These are phyloP conservation scores for Pagrus major DNA, from an alignment of 2,113 vertebrate genomes.

Conservation along the genomic window DNA sequence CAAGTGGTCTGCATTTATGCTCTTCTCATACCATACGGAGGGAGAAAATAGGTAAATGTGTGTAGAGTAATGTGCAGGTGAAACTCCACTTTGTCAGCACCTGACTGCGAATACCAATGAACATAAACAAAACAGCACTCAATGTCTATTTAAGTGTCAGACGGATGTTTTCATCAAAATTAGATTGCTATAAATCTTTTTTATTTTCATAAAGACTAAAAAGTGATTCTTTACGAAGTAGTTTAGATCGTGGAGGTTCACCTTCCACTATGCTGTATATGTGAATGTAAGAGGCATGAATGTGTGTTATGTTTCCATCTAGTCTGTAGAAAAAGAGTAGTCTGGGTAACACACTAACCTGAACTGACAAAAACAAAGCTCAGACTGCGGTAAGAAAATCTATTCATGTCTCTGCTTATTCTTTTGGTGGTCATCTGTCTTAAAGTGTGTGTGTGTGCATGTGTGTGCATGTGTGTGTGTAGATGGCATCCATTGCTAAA, in stretches of 20 bases:
- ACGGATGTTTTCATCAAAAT: not conserved
- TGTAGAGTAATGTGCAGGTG: not conserved
- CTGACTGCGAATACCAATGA: not conserved
- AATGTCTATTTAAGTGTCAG: not conserved
- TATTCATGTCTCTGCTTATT: constrained; percentile 22
- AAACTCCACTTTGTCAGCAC: constrained; percentile 3
- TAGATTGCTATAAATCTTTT: not conserved
- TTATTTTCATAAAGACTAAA: not conserved
- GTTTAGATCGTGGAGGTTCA: not conserved
- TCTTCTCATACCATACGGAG: not conserved
- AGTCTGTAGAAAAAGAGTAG: not conserved
- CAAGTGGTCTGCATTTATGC: constrained; percentile 41
- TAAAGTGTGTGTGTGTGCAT: not conserved
- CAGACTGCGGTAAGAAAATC: constrained; percentile 10
- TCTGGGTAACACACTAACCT: not conserved
- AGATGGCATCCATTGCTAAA: not conserved
- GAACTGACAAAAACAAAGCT: not conserved
- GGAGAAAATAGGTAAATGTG: constrained; percentile 21
- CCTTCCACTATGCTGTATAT: not conserved
- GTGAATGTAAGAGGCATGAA: not conserved
- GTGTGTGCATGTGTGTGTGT: not conserved
- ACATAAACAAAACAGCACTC: not conserved
- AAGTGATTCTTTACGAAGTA: not conserved
- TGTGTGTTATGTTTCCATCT: not conserved
- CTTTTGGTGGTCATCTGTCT: not conserved